Percentiles rank a stretch among this genome's conserved stretches.
phyloP scores from a whole-genome alignment of 2,888 invertebrate genomes.

The Andrena bicolor region DNA sequence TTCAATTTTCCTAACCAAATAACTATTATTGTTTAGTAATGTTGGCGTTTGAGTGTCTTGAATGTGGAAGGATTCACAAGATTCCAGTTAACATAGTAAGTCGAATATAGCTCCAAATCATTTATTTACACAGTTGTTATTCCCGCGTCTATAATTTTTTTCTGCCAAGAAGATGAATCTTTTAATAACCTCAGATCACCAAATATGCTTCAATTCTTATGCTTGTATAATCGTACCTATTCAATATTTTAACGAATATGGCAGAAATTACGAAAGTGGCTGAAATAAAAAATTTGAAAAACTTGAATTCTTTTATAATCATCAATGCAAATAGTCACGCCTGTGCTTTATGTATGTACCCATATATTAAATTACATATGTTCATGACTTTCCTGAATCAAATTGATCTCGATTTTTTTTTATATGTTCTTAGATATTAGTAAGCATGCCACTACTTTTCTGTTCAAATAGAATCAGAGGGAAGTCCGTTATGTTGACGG shows the following conservation, averaged over 20 bases:
- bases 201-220: neutral
- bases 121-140: neutral
- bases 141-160: neutral
- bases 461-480: slow-evolving; percentile 52
- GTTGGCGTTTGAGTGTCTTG: slow-evolving; percentile 61
- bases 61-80: slow-evolving; percentile 65
- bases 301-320: no score
- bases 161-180: neutral
- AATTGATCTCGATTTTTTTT: no score
- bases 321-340: no score
- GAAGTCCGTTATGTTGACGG: slow-evolving; percentile 40
- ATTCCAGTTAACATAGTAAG: slow-evolving; percentile 53
- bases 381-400: no score
- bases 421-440: no score
- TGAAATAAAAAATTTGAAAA: no score
- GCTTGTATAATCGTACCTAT: no score
- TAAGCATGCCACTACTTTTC: no score
- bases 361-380: no score
- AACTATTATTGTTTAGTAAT: slow-evolving; percentile 55
- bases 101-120: neutral
- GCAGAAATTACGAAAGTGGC: no score
- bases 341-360: no score
- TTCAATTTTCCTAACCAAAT: slow-evolving; percentile 52
- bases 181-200: slow-evolving; percentile 17
- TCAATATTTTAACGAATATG: no score